Base-by-base conservation (phyloP, 2,113 vertebrate species). In the Clarias batrachus region DNA sequence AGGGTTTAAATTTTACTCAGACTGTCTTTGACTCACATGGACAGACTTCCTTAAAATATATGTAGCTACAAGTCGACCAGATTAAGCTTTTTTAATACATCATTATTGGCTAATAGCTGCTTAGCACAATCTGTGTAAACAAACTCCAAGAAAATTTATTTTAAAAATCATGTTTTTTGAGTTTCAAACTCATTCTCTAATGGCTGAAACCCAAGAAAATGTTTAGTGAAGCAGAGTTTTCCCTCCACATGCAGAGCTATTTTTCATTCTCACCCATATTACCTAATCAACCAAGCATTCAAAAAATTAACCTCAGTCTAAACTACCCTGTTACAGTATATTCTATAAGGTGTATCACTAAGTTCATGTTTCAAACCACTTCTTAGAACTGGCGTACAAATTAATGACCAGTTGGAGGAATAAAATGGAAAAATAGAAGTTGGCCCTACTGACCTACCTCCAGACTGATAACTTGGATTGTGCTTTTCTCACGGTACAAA, bases 301-400 rank as follows among this genome's bases (percentile, higher is more conserved):
- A 62, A 82, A 83, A 76, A 73, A 9, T n/a, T 57, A 74, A 66
- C 10, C 68, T 73, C 77, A 81, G 57, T 84, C 48, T 87, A 63
- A 84, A 65, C 73, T 70, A 66, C 60, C 21, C 52, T 4, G 65
- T 60, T 83, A 78, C 79, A 73, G 62, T 63, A 5, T 59, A 59
- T 30, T 19, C 37, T 48, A 37, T 27, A 2, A 3, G 1, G 3
- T 63, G 25, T 82, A 66, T 7, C 81, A 82, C 59, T 66, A 33
- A 63, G 11, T 54, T 70, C 4, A 65, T 52, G 70, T 70, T 33
- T 83, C 6, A 52, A 83, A 23, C 25, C n/a, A 68, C 2, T 54
- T 52, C 60, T 41, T 54, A 59, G 14, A 74, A 8, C 83, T 27
- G 33, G 52, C 57, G 17, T 62, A 74, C 11, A 84, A 33, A 41